Conservation (phyloP, 2,888 invertebrate species). For the Platycnemis pennipes region DNA sequence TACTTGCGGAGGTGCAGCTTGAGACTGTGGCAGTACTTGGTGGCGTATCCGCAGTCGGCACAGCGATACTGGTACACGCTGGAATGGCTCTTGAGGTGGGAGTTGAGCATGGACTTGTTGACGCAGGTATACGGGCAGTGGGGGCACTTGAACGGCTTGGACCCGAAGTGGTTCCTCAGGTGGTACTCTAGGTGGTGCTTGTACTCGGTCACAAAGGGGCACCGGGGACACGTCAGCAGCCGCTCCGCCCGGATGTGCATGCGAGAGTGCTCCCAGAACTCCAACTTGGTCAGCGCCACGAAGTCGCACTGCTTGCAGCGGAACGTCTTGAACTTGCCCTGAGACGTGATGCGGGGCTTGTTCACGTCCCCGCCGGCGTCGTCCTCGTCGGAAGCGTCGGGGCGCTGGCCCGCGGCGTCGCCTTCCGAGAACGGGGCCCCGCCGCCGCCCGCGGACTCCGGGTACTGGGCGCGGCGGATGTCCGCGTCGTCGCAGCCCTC, state of each 20-base stretch:
- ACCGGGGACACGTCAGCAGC: conserved; percentile 92
- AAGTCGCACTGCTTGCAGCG: conserved; percentile 96
- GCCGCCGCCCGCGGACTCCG: not conserved
- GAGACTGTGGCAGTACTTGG: conserved; percentile 98
- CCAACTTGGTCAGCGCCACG: conserved; percentile 91
- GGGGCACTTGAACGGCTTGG: conserved; percentile 96
- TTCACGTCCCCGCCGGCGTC: conserved; percentile 48
- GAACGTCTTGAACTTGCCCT: conserved; percentile 84
- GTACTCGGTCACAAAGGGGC: conserved; percentile 98
- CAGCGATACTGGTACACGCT: conserved; percentile 96
- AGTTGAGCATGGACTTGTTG: conserved; percentile 99
- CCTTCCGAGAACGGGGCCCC: not conserved
- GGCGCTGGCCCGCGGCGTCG: conserved; percentile 33
- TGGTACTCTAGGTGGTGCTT: conserved; percentile 99
- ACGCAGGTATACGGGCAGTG: conserved; percentile 95
- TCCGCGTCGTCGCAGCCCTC: conserved; percentile 57
- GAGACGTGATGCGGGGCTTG: conserved; percentile 42
- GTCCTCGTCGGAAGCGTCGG: conserved; percentile 55
- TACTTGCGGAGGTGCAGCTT: conserved; percentile 97
- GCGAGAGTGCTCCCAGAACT: conserved; percentile 96
- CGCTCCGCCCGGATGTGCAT: conserved; percentile 96
- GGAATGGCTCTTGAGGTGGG: conserved; percentile 97
- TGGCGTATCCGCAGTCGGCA: conserved; percentile 95
- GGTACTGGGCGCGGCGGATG: conserved; percentile 46
- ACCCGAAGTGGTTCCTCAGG: conserved; percentile 95